Conservation (phyloP, 2,888 invertebrate genomes). For the Pardosa pseudoannulata region DNA sequence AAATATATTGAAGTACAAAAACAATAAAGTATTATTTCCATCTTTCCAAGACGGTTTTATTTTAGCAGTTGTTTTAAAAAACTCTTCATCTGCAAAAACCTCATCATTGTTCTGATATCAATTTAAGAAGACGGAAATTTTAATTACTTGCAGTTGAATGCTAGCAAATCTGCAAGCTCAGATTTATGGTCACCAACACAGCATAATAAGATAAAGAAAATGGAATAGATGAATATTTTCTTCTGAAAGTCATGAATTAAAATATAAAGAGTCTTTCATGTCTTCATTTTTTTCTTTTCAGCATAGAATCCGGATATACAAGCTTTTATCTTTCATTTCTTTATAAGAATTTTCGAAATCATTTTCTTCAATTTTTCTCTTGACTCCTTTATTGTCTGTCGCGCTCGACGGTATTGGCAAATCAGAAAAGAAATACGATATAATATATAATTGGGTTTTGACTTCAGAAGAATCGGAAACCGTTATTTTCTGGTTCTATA, state of each 20-base stretch:
- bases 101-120: no score
- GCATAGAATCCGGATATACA: slow-evolving; percentile 74
- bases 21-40: no score
- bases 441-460: slow-evolving; percentile 16
- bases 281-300: slow-evolving; percentile 78
- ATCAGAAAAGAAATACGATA: slow-evolving; percentile 39
- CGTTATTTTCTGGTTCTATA: slow-evolving; percentile 66
- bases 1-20: no score
- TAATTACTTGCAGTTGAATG: slow-evolving; percentile 77
- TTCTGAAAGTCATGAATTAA: slow-evolving; percentile 77
- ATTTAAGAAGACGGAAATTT: slow-evolving; percentile 76
- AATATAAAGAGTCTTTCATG: slow-evolving; percentile 80
- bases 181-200: slow-evolving; percentile 80
- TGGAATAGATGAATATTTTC: slow-evolving; percentile 76
- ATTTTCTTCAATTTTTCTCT: slow-evolving; percentile 38
- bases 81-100: no score
- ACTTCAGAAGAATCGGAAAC: background rate
- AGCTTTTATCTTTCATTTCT: slow-evolving; percentile 19
- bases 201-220: slow-evolving; percentile 77
- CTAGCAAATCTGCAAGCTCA: slow-evolving; percentile 79
- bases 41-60: no score
- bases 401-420: slow-evolving; percentile 34
- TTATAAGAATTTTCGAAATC: background rate
- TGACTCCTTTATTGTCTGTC: slow-evolving; percentile 17
- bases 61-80: no score